Base-by-base conservation (phyloP, 2,797 vertebrate species). In the Catharus ustulatus region DNA sequence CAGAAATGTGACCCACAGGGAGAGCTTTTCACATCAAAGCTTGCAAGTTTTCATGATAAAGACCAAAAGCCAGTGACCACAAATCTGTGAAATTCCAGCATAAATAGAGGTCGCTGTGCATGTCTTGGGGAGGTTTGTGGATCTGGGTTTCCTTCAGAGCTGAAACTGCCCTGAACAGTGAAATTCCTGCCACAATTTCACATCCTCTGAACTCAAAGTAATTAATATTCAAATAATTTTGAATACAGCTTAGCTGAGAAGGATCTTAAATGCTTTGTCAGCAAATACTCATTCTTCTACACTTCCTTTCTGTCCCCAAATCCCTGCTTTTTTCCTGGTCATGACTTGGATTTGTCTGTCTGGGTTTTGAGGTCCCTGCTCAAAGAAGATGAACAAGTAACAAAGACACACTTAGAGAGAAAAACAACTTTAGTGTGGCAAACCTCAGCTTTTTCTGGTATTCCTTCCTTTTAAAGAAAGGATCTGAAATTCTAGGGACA, bases 21-120 rank as follows among this genome's bases (percentile, higher is more conserved):
- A 74, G 57, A 87, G 40, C 71, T 89, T 76, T 79, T 18, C 51
- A 69, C 80, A 69, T 23, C 13, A 72, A 62, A 81, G 40, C 90
- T 77, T 87, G 52, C 29, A 82, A 49, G 29, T 89, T 77, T 77
- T 67, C 26, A 21, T 36, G 26, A 5, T 36, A 34, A 74, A 66
- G 21, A 21, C 30, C 17, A 9, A 48, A 82, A 71, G 34, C 34
- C 46, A 22, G 16, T 42, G 38, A 34, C 45, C 58, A 13, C n/a
- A 72, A 64, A 57, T 43, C 26, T 77, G 29, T 49, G 40, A 24
- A 54, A 67, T 1, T 86, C 64, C 34, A 75, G 88, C 57, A 16
- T 0, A 29, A 51, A 38, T 2, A 4, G 4, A 36, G 32, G 16
- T 48, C 13, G 24, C 74, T 57, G 43, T 62, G 26, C 26, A 0